phyloP scores from a whole-genome alignment of 2,797 vertebrate species.

The Sebastes cheni region DNA sequence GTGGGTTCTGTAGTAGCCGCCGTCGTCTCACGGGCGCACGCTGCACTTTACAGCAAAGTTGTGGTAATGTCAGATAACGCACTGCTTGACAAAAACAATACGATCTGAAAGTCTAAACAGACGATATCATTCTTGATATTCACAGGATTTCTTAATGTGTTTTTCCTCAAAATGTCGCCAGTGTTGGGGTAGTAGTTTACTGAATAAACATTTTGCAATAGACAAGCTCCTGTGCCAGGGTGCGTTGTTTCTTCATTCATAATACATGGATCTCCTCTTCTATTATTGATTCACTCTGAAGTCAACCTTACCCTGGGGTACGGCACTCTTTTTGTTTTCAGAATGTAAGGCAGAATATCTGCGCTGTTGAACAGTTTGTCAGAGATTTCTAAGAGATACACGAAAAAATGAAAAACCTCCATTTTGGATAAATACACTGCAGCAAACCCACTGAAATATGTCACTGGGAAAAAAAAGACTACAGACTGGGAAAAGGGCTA shows the following conservation, averaged over 20 bases:
- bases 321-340: conserved; percentile 27
- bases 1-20: neutral
- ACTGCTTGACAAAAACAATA: neutral
- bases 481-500: neutral
- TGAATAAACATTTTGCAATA: conserved; percentile 52
- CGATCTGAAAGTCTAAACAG: neutral
- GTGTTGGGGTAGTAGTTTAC: conserved; percentile 24
- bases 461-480: neutral
- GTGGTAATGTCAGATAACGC: neutral
- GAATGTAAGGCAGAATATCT: conserved; percentile 32
- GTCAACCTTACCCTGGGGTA: conserved; percentile 52
- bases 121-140: neutral
- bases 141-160: conserved; percentile 14
- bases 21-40: neutral
- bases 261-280: conserved; percentile 60
- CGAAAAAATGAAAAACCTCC: neutral
- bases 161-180: neutral
- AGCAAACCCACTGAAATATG: conserved; percentile 16
- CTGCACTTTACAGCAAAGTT: neutral
- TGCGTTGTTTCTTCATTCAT: conserved; percentile 64
- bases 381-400: conserved; percentile 21
- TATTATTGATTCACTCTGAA: conserved; percentile 67
- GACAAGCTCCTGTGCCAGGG: conserved; percentile 35
- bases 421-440: conserved; percentile 31
- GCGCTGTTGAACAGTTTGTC: conserved; percentile 19